Base-by-base conservation (phyloP, 2,797 vertebrate genomes). In the Taenioides sp. region DNA sequence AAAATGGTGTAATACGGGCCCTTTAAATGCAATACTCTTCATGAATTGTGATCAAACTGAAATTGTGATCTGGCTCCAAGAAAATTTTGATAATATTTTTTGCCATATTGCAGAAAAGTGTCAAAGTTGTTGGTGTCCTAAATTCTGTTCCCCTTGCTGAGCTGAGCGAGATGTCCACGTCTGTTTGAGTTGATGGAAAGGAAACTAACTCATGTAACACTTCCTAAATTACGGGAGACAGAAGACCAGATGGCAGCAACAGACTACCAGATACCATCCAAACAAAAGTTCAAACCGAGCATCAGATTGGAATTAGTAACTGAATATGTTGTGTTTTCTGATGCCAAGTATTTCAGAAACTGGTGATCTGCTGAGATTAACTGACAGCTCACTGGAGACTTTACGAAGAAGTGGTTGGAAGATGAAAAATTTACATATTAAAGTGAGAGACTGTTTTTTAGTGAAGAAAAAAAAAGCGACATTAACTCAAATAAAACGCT, bases 231-330 rank as follows among this genome's bases (percentile, higher is more conserved):
- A 16, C 18, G 25, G 16, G 27, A 62, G n/a, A 62, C 31, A n/a
- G 60, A 59, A 28, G 31, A 37, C 60, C 60, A 62, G 28, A 62
- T 62, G 60, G 60, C 18, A 5, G 31, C 60, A 62, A 62, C 60
- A 34, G 28, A 62, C 60, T n/a, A 62, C 28, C 18, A 37, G 60
- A 37, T 31, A 34, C 25, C 10, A 3, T 62, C 16, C 60, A 62
- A 34, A 62, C 27, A 37, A 62, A 62, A 62, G 60, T 62, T 62
- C 31, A 62, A 62, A 62, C 31, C 18, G 18, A 37, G 60, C 60
- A 37, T 62, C 17, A 62, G 4, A 62, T 12, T 34, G 31, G 60
- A 37, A 62, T 37, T 34, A 62, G 28, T 62, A 12, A 37, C 60
- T 62, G 60, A 62, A 62, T n/a, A 37, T 62, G 28, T 20, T 20